These are phyloP conservation scores for Anadara kagoshimensis DNA, from an alignment of 1,140 invertebrate genomes.

Conservation along the genomic window DNA sequence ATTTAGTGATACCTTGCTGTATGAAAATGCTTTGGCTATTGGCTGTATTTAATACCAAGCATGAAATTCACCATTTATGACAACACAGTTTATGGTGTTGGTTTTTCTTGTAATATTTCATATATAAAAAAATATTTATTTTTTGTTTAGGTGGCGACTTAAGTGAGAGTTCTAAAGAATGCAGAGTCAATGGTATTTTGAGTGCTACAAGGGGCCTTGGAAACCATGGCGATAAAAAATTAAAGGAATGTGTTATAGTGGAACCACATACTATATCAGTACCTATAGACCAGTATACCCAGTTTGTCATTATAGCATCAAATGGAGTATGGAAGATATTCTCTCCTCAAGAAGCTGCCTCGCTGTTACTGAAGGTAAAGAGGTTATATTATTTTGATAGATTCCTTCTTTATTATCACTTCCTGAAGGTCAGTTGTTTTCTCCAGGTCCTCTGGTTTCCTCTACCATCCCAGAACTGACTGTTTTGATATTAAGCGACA, in stretches of 20 bases:
- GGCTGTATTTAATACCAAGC: too few relatives aligned
- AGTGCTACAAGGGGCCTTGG: conserved; percentile 69
- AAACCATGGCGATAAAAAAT: conserved; percentile 70
- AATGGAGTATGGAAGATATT: conserved; percentile 71
- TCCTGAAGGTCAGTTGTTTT: not conserved
- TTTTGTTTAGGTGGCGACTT: conserved; percentile 62
- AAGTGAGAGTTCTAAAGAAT: conserved; percentile 62
- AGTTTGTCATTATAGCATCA: conserved; percentile 70
- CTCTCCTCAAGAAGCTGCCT: conserved; percentile 65
- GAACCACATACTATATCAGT: conserved; percentile 63
- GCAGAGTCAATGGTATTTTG: conserved; percentile 68
- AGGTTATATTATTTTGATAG: not conserved
- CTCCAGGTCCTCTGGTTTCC: not conserved
- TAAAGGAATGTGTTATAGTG: conserved; percentile 66
- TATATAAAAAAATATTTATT: not conserved
- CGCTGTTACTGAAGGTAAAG: conserved; percentile 64
- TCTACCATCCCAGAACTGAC: not conserved
- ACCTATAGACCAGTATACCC: conserved; percentile 67
- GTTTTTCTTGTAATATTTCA: not conserved
- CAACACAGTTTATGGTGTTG: too few relatives aligned
- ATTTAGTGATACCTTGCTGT: too few relatives aligned
- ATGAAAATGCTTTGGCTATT: too few relatives aligned
- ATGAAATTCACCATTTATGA: too few relatives aligned
- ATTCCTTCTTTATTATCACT: not conserved
- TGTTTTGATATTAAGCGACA: not conserved